phyloP scores from a whole-genome alignment of 2,113 vertebrate species.

The Ctenomys sociabilis region DNA sequence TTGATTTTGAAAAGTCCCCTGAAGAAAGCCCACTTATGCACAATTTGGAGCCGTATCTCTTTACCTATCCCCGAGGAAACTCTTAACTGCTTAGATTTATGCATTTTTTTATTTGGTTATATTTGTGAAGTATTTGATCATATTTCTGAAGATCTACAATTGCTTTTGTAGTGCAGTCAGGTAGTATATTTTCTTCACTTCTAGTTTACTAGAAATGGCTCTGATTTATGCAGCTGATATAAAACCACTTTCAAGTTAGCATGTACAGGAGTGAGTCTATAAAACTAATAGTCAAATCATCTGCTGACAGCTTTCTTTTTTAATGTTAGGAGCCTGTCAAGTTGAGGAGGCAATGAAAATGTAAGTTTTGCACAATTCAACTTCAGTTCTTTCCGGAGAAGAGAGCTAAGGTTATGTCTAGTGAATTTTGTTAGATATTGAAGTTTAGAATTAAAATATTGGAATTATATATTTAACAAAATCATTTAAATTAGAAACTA shows the following conservation, averaged over 20 bases:
- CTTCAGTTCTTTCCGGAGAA: slow-evolving; percentile 40
- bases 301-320: slow-evolving; percentile 10
- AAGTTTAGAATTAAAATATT: slow-evolving; percentile 36
- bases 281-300: slow-evolving; percentile 45
- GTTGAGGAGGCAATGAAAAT: slow-evolving; percentile 46
- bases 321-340: neutral
- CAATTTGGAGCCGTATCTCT: slow-evolving; percentile 25
- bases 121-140: slow-evolving; percentile 57
- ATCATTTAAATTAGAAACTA: slow-evolving; percentile 39
- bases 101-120: slow-evolving; percentile 60
- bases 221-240: slow-evolving; percentile 61
- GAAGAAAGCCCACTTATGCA: slow-evolving; percentile 51
- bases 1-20: slow-evolving; percentile 36
- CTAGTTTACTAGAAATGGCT: slow-evolving; percentile 17
- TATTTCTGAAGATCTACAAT: slow-evolving; percentile 68
- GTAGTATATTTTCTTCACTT: slow-evolving; percentile 52
- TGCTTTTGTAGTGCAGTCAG: slow-evolving; percentile 52
- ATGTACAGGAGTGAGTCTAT: slow-evolving; percentile 34
- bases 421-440: slow-evolving; percentile 32
- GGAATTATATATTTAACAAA: neutral
- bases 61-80: neutral
- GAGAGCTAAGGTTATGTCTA: neutral
- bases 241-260: slow-evolving; percentile 60
- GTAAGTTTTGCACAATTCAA: slow-evolving; percentile 27
- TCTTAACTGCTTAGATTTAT: slow-evolving; percentile 63